Evolutionary conservation across 2,888 invertebrate genomes (phyloP), one percentile per base, ranked within the genome.

Genomic region (Euphydryas editha): DNA sequence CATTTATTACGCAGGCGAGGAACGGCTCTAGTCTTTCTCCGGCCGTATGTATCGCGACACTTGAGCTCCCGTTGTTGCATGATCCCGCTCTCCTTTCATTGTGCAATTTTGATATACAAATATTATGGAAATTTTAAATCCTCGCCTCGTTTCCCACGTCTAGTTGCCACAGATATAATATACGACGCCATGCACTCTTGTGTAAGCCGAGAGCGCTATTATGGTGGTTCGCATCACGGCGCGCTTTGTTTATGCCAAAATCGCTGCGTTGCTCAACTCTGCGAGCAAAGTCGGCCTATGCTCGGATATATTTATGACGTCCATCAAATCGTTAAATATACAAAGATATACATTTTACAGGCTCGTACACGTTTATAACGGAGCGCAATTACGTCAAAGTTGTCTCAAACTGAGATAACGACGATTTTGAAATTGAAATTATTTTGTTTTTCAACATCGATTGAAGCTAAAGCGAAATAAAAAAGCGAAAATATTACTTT

Each of bases 71-170:
- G 66, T 24, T 17, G 30, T 67, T 69, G 72, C 68, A 67, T 59
- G 71, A 70, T 60, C 62, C 54, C 68, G 67, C 75, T 75, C 73
- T 81, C 77, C 76, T 70, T 47, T 69, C 65, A 77, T 85, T 84
- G 76, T 78, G 80, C 79, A 86, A 87, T 81, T 77, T 77, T 75
- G 78, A 79, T 84, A 85, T 87, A 87, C 86, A 87, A 87, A 88
- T 89, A 87, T 87, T 87, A 86, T 73, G 85, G 84, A 88, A 81
- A 89, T 87, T 85, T 88, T 74, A 84, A 86, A 88, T 83, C 82
- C 75, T 75, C 71, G 72, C 73, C 73, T 75, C 71, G 79, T 81
- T 87, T 90, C 89, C 87, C 88, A 90, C 88, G 88, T 84, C 73
- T 73, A 69, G 78, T 85, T 86, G 84, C 80, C 73, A 80, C 84